Conservation (phyloP, 2,888 invertebrate species). For the Gerris lacustris region DNA sequence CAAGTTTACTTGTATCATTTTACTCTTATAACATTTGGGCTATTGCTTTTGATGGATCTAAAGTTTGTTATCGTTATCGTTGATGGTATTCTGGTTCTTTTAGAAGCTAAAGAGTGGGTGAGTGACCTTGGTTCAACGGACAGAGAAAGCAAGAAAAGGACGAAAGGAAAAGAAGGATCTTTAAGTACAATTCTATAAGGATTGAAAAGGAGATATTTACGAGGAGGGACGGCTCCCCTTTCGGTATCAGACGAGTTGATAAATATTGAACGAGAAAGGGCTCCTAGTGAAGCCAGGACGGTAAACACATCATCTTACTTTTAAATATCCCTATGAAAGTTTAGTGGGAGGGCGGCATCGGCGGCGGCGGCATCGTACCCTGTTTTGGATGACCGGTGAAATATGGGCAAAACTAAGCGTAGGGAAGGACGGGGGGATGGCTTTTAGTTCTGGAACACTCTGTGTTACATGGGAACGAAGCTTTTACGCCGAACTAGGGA, state of each 20-base stretch:
- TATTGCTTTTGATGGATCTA: no score
- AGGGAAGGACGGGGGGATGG: not conserved
- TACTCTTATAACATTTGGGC: no score
- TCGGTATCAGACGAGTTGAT: not conserved
- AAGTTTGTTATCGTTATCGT: no score
- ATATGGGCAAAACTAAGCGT: not conserved
- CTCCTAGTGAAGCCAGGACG: not conserved
- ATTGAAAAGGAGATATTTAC: no score
- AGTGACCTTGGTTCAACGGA: no score
- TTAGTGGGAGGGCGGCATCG: not conserved
- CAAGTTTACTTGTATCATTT: no score
- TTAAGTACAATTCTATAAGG: no score
- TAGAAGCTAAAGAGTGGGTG: no score
- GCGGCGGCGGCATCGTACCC: not conserved
- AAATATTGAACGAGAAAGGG: not conserved
- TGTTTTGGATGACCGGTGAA: conserved; percentile 2
- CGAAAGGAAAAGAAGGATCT: no score
- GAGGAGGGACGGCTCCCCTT: no score
- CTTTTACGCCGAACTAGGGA: not conserved
- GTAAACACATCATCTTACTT: conserved; percentile 5
- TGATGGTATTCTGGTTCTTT: no score
- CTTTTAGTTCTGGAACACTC: not conserved
- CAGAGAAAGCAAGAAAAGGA: no score
- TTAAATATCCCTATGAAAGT: conserved; percentile 2
- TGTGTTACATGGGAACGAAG: not conserved